Base-by-base conservation (phyloP, 2,113 vertebrate species). In the Sander vitreus region DNA sequence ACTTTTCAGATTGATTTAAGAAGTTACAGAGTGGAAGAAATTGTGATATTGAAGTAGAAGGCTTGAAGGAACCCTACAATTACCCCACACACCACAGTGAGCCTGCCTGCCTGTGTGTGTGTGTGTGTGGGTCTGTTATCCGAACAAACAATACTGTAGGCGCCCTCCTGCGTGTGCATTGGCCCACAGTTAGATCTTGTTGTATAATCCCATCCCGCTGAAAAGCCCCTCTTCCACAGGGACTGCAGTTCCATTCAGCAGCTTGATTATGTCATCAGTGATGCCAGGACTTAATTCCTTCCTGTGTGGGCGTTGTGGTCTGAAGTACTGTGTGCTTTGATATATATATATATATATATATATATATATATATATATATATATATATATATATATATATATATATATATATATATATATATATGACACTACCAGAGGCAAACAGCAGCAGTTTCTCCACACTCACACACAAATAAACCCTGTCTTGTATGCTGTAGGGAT, bases 201-300 rank as follows among this genome's bases (percentile, higher is more conserved):
- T 91, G 86, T 87, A 77, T 92, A 91, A 92, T 85, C 74, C 79
- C 57, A 73, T 88, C 67, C 60, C 1, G 18, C 39, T 90, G 69
- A 90, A 86, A 80, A 78, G 65, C 58, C 58, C 33, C 39, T 67
- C 73, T 81, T 81, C 30, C 84, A 80, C 74, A n/a, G 75, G 72
- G 68, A 65, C 77, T 74, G 73, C 62, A 83, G 33, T 87, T 92
- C 91, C 77, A 91, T 92, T 92, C 85, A 91, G 83, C 86, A 63
- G 82, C 76, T 73, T 68, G 78, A 87, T 94, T 91, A 91, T 91
- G 87, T 93, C 93, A 91, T 91, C 85, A 68, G 63, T 81, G 87
- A 83, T 85, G 85, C 23, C 0, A 21, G 53, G 67, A 62, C 86
- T 90, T 88, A 89, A 91, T 85, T 93, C 85, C 78, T 78, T 90